phyloP scores from a whole-genome alignment of 2,797 vertebrate species.

The Brachyalestes nurse region DNA sequence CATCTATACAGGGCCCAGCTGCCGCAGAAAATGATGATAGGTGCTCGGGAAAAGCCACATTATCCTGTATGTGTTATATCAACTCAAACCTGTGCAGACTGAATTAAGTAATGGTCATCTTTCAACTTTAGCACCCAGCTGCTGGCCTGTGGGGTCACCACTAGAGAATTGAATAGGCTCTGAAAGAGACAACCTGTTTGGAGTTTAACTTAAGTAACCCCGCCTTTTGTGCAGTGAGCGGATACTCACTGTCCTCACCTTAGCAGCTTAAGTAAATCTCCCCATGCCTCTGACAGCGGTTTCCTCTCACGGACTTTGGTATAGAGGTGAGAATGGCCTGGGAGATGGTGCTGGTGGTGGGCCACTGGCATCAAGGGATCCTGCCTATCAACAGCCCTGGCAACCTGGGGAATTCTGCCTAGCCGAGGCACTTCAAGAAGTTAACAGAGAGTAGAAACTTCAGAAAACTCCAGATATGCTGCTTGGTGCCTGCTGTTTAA shows the following conservation, averaged over 20 bases:
- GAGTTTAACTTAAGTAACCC: not conserved
- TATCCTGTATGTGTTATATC: constrained; percentile 8
- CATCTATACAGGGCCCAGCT: not conserved
- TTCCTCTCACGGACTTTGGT: not conserved
- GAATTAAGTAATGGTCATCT: not conserved
- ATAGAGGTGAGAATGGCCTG: not conserved
- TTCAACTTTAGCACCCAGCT: not conserved
- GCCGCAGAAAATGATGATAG: constrained; percentile 1
- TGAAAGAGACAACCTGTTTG: not conserved
- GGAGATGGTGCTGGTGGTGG: not conserved
- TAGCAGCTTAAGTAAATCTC: constrained; percentile 18
- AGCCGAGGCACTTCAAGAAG: not conserved
- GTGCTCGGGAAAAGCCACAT: constrained; percentile 34
- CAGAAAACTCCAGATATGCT: too few relatives aligned
- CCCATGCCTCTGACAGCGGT: not conserved
- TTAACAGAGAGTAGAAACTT: not conserved
- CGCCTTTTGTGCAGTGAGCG: not conserved
- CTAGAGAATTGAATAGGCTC: not conserved
- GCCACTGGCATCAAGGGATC: not conserved
- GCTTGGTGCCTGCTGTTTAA: not conserved
- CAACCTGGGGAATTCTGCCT: not conserved
- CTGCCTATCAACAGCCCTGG: not conserved
- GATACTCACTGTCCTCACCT: constrained; percentile 14
- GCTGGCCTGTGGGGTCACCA: not conserved
- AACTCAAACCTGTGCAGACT: constrained; percentile 13